These are phyloP conservation scores for Sinosuthora webbiana DNA, from an alignment of 2,113 vertebrate genomes.

Conservation along the genomic window DNA sequence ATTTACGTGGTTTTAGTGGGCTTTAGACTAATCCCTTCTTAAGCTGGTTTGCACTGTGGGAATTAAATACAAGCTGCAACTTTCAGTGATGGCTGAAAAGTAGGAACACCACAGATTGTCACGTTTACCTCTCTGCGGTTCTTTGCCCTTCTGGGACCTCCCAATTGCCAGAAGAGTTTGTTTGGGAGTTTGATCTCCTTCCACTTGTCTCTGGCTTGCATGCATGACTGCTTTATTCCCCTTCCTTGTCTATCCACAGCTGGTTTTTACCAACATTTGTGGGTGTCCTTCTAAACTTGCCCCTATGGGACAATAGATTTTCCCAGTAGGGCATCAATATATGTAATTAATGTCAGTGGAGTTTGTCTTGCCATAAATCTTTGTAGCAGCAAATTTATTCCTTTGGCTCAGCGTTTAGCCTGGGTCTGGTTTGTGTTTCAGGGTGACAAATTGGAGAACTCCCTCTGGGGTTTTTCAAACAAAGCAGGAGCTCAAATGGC, in stretches of 20 bases:
- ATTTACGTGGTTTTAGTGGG: neutral
- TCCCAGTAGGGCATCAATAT: neutral
- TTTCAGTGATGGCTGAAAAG: neutral
- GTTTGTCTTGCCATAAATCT: neutral
- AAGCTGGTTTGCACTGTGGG: neutral
- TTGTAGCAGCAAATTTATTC: neutral
- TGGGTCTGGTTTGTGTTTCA: slow-evolving; percentile 29
- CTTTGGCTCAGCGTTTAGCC: neutral
- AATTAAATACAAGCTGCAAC: neutral
- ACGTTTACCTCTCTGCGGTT: neutral
- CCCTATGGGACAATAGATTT: neutral
- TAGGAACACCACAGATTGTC: neutral
- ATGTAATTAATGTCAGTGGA: neutral
- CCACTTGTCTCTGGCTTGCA: neutral
- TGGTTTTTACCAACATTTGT: neutral
- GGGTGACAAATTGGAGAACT: neutral
- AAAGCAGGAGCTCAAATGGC: neutral
- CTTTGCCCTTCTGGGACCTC: neutral
- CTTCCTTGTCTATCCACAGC: neutral
- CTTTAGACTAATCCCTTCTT: slow-evolving; percentile 24
- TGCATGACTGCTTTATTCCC: neutral
- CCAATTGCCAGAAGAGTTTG: neutral
- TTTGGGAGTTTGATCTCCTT: neutral
- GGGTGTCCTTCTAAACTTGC: neutral
- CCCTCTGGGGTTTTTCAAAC: neutral